Evolutionary conservation across 2,113 vertebrate genomes (phyloP), one percentile per base, ranked within the genome.

Genomic region (Murina feae): DNA sequence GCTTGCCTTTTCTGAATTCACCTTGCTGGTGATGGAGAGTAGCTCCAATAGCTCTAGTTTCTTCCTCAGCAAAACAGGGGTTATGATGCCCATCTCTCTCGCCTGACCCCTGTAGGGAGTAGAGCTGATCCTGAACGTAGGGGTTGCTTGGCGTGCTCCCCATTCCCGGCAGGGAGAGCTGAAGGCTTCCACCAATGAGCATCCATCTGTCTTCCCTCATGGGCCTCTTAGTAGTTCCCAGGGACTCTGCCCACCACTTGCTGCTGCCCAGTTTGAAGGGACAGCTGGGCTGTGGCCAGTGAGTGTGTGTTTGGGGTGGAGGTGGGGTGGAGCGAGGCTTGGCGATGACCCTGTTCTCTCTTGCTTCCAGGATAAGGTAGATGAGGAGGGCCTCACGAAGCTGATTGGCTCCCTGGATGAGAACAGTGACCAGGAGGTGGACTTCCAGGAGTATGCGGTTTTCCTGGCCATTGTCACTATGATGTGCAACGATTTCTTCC

Each of bases 401-500:
- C 20, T 93, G 91, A 96, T 96, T 94, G 20, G 84, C 1, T 20
- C 75, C 23, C 79, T 97, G 1, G 94, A 97, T 18, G 58, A 90
- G 35, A 92, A 97, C 75, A 79, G 82, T 0, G 96, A 96, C 47
- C 94, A 95, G 88, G 51, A 96, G 39, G 66, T 96, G 72, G 95
- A 96, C 60, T 96, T 97, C 94, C 90, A 96, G 78, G 97, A 97
- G 72, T 95, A 95, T 0, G 47, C 87, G 0, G 82, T 96, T 4
- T 96, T 97, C 17, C 79, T 97, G 81, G 93, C 93, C 1, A 65
- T 94, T 0, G 1, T 97, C 7, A 90, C 96, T 0, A 30, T 89
- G 11, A 78, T 94, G 66, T 96, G 89, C 65, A 88, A 97, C 0
- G 95, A 97, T 20, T 96, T 97, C 81, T 95, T 97, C 58, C 86